Conservation (phyloP, 2,797 vertebrate species). For the Enteromius afrohamiltoni region DNA sequence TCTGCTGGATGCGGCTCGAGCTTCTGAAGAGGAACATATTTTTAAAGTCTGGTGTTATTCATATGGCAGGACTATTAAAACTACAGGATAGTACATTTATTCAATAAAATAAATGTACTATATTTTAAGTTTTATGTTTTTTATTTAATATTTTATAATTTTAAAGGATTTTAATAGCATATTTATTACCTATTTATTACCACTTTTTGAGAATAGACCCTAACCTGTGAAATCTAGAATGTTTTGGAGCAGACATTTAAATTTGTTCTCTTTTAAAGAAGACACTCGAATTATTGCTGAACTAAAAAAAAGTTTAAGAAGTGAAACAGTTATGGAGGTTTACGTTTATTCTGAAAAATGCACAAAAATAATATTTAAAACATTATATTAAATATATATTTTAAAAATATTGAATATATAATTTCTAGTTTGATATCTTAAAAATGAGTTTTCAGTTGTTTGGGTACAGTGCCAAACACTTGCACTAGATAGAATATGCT, state of each 20-base stretch:
- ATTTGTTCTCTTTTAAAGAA: not conserved
- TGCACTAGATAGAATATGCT: not conserved
- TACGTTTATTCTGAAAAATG: not conserved
- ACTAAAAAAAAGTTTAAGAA: not conserved
- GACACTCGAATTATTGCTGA: not conserved
- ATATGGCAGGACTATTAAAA: not conserved
- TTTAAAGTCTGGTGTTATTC: not conserved
- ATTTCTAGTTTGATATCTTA: not conserved
- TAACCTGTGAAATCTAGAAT: not conserved
- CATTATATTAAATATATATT: not conserved
- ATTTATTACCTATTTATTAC: not conserved
- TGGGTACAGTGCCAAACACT: not conserved
- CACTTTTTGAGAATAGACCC: not conserved
- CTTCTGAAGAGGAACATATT: too few relatives aligned
- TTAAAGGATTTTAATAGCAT: not conserved
- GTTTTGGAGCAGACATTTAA: not conserved
- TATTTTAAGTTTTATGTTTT: not conserved
- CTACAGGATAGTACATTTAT: not conserved
- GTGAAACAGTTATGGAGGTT: not conserved
- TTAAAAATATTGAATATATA: not conserved
- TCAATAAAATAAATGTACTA: not conserved
- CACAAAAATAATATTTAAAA: not conserved
- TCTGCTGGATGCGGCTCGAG: too few relatives aligned
- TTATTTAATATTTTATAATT: not conserved
- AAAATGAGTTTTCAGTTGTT: not conserved